Evolutionary conservation across 1,140 invertebrate genomes (phyloP).

Genomic region (Philotrypesis tridentata): DNA sequence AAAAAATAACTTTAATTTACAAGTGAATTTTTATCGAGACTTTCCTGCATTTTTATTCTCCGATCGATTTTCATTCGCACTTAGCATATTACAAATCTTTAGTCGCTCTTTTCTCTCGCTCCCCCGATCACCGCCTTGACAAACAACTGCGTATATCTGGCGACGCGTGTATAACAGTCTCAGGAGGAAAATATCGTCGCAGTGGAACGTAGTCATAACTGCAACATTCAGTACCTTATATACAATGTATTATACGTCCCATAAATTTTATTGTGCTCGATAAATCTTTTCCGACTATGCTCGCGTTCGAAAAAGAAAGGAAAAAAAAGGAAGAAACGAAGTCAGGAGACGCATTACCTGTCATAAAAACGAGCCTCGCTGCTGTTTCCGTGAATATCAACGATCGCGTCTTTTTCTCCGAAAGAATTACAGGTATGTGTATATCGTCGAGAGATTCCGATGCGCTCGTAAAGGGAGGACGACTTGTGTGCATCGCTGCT

Average conservation of each 20-base stretch:
- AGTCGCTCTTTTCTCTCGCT: too few relatives aligned
- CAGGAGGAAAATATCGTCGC: too few relatives aligned
- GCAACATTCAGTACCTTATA: not conserved
- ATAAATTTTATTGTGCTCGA: slow-evolving; percentile 4
- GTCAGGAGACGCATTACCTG: slow-evolving; percentile 3
- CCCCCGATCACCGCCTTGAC: too few relatives aligned
- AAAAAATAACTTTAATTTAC: too few relatives aligned
- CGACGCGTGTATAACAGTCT: too few relatives aligned
- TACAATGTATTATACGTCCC: not conserved
- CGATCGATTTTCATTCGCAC: not conserved
- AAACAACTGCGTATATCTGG: not conserved
- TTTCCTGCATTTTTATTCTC: not conserved
- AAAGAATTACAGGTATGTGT: slow-evolving; percentile 22
- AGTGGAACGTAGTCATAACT: not conserved
- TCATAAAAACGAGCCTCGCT: slow-evolving; percentile 8
- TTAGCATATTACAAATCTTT: not conserved
- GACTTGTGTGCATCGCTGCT: not conserved
- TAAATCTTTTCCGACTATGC: slow-evolving; percentile 12
- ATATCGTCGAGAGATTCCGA: not conserved
- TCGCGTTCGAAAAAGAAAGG: not conserved
- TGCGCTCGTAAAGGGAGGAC: not conserved
- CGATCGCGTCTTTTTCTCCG: not conserved
- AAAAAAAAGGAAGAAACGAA: not conserved
- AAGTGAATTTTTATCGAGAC: too few relatives aligned
- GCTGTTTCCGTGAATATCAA: slow-evolving; percentile 2